Evolutionary conservation across 2,888 invertebrate genomes (phyloP).

Genomic region (Loripinus fragilis): DNA sequence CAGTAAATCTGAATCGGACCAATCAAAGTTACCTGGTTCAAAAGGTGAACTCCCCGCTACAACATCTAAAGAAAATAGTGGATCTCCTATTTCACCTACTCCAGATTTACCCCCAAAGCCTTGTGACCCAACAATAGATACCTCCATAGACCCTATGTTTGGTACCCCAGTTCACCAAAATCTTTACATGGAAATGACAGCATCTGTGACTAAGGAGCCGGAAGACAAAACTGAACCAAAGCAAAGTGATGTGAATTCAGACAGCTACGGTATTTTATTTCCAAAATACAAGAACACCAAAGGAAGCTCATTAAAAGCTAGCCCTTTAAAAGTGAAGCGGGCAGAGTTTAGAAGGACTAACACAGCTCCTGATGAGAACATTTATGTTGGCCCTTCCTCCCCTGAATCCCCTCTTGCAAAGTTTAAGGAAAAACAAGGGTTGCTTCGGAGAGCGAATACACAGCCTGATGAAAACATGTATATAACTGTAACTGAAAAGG

Average conservation of each 20-base stretch:
- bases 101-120: conserved; percentile 5
- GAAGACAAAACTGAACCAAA: neutral
- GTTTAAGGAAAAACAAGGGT: conserved; percentile 47
- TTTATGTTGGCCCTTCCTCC: conserved; percentile 47
- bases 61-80: neutral
- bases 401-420: conserved; percentile 35
- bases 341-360: conserved; percentile 44
- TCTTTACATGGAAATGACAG: conserved; percentile 51
- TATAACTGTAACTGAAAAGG: conserved; percentile 24
- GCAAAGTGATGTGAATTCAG: conserved; percentile 24
- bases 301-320: conserved; percentile 14
- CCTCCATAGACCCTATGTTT: conserved; percentile 33
- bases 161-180: conserved; percentile 34
- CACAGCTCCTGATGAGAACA: conserved; percentile 45
- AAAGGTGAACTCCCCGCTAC: neutral
- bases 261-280: conserved; percentile 53
- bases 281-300: conserved; percentile 48
- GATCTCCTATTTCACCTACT: neutral
- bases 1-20: neutral
- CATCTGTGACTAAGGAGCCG: conserved; percentile 17
- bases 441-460: conserved; percentile 37
- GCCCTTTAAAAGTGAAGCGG: conserved; percentile 13
- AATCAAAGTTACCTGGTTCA: neutral
- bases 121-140: neutral
- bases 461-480: conserved; percentile 48